phyloP scores from a whole-genome alignment of 1,140 invertebrate genomes.

The Zaprionus davidi region DNA sequence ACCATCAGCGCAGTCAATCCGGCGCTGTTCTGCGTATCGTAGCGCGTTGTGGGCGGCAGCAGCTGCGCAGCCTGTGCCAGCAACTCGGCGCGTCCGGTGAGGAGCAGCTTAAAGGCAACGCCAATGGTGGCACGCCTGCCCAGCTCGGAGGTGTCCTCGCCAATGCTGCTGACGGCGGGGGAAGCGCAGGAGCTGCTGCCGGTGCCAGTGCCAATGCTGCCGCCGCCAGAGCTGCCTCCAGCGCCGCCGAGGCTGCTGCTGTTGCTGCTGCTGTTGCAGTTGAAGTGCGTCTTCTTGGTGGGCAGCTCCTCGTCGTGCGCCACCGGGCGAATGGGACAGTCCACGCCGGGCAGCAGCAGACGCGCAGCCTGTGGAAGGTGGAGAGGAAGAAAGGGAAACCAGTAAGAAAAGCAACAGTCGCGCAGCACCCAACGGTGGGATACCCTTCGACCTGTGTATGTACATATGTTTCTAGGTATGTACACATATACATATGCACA shows the following conservation, averaged over 20 bases:
- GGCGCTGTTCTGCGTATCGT: slow-evolving; percentile 91
- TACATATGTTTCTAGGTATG: no score
- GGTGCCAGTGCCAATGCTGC: slow-evolving; percentile 41
- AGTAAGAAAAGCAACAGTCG: no score
- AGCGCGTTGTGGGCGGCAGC: slow-evolving; percentile 89
- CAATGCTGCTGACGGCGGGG: slow-evolving; percentile 56
- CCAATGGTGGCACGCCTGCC: slow-evolving; percentile 88
- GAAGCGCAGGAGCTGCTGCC: slow-evolving; percentile 54
- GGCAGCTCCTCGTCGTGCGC: slow-evolving; percentile 85
- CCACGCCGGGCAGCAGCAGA: slow-evolving; percentile 93
- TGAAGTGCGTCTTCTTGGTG: slow-evolving; percentile 76
- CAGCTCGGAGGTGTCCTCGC: slow-evolving; percentile 80
- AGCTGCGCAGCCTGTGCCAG: slow-evolving; percentile 91
- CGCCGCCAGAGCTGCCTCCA: slow-evolving; percentile 7
- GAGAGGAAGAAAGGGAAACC: background rate
- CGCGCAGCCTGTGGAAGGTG: slow-evolving; percentile 89
- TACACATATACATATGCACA: no score
- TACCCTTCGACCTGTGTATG: no score
- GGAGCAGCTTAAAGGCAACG: slow-evolving; percentile 92
- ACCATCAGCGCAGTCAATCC: slow-evolving; percentile 93
- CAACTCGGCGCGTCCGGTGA: slow-evolving; percentile 90
- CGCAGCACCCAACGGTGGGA: no score
- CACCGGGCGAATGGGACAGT: slow-evolving; percentile 92
- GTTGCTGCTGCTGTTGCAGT: slow-evolving; percentile 20
- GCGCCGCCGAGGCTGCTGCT: slow-evolving; percentile 15